phyloP scores from a whole-genome alignment of 2,113 vertebrate genomes.

The Cochlearius cochlearius region DNA sequence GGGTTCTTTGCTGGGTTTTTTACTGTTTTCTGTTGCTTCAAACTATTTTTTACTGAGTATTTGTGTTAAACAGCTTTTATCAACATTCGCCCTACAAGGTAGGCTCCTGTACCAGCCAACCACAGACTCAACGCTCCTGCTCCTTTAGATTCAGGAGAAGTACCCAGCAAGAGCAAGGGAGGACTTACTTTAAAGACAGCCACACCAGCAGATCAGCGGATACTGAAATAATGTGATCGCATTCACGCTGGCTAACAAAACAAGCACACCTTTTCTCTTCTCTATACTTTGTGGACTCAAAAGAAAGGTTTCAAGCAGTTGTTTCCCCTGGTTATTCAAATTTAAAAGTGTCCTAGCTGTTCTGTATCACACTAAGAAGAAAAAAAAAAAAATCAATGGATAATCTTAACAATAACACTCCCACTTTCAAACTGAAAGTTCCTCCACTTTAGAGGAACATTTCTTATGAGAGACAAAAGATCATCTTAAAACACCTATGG shows the following conservation, averaged over 20 bases:
- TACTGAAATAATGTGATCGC: background rate
- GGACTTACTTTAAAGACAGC: background rate
- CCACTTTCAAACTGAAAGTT: background rate
- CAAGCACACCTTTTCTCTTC: background rate
- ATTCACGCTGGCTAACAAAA: background rate
- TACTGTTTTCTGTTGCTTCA: background rate
- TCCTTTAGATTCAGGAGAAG: background rate
- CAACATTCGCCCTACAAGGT: background rate
- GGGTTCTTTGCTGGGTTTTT: background rate
- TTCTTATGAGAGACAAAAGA: background rate
- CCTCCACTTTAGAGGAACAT: background rate
- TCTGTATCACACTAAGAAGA: background rate
- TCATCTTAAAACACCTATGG: background rate
- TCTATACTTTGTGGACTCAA: background rate
- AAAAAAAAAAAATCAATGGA: background rate
- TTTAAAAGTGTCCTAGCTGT: background rate
- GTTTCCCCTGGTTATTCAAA: background rate
- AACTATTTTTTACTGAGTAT: background rate
- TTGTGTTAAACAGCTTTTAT: background rate
- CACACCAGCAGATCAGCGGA: background rate
- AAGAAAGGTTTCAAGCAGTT: background rate
- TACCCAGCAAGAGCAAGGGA: background rate
- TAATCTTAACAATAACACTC: background rate
- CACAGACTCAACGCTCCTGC: background rate
- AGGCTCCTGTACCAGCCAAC: background rate